Percentiles rank a stretch among this genome's conserved stretches.
Conservation (phyloP, 2,113 vertebrate species). For the Pteronura brasiliensis region DNA sequence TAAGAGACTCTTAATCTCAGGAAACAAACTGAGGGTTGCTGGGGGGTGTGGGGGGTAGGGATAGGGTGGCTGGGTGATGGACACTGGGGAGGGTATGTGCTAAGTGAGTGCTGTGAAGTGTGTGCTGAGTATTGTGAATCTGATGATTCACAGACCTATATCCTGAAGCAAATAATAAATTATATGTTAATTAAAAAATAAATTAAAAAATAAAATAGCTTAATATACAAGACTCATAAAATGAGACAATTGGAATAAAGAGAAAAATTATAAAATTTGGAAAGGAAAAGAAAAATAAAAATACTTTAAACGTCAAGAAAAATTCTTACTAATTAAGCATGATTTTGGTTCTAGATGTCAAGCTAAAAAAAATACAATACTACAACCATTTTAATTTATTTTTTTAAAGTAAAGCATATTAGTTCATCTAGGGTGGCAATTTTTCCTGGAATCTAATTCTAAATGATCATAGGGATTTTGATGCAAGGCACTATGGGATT, state of each 20-base stretch:
- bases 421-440: not conserved
- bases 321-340: not conserved
- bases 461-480: not conserved
- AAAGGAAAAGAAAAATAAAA: not conserved
- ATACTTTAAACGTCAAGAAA: not conserved
- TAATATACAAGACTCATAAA: not conserved
- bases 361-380: not conserved
- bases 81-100: too few relatives aligned
- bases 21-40: too few relatives aligned
- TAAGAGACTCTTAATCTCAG: too few relatives aligned
- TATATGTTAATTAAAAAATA: not conserved
- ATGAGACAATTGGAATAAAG: not conserved
- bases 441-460: constrained; percentile 14
- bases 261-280: not conserved
- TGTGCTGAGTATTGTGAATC: too few relatives aligned
- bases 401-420: not conserved
- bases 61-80: too few relatives aligned
- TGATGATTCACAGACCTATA: too few relatives aligned
- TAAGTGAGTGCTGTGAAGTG: too few relatives aligned
- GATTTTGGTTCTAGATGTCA: not conserved
- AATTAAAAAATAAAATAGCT: not conserved
- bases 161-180: too few relatives aligned
- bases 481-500: not conserved
- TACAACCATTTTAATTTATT: not conserved
- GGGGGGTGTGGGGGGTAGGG: too few relatives aligned